Conservation (phyloP, 2,113 vertebrate species). For the Vidua macroura region DNA sequence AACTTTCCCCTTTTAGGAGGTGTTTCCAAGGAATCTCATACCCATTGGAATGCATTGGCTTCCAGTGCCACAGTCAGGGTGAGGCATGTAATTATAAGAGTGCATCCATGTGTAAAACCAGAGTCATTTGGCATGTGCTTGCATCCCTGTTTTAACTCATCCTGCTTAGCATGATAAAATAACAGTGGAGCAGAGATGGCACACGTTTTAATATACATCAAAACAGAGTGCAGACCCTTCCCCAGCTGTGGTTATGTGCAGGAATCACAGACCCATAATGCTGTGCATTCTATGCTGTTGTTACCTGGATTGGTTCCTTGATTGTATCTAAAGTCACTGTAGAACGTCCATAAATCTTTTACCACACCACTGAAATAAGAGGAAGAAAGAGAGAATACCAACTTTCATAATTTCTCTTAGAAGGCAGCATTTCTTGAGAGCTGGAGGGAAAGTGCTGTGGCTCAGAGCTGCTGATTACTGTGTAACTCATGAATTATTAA, state of each 20-base stretch:
- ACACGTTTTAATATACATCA: not conserved
- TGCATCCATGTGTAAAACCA: not conserved
- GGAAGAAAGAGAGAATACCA: not conserved
- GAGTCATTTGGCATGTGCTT: not conserved
- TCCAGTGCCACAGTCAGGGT: not conserved
- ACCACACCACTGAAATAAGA: not conserved
- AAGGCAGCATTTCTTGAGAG: not conserved
- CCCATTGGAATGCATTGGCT: not conserved
- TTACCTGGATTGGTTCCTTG: not conserved
- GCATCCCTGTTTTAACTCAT: not conserved
- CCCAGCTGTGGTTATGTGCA: not conserved
- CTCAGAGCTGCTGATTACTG: not conserved
- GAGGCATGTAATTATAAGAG: not conserved
- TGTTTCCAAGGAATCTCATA: not conserved
- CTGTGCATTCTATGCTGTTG: not conserved
- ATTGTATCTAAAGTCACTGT: not conserved
- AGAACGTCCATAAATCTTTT: not conserved
- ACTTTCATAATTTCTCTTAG: not conserved
- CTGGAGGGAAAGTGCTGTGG: not conserved
- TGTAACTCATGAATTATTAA: not conserved
- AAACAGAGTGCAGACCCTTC: not conserved
- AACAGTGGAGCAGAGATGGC: not conserved
- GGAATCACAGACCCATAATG: not conserved
- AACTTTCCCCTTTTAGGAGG: conserved; percentile 20
- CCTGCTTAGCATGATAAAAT: not conserved